A percentile compares a stretch with the other conserved stretches of the same genome.
phyloP scores from a whole-genome alignment of 2,888 invertebrate species.

The Ecliptopera silaceata region DNA sequence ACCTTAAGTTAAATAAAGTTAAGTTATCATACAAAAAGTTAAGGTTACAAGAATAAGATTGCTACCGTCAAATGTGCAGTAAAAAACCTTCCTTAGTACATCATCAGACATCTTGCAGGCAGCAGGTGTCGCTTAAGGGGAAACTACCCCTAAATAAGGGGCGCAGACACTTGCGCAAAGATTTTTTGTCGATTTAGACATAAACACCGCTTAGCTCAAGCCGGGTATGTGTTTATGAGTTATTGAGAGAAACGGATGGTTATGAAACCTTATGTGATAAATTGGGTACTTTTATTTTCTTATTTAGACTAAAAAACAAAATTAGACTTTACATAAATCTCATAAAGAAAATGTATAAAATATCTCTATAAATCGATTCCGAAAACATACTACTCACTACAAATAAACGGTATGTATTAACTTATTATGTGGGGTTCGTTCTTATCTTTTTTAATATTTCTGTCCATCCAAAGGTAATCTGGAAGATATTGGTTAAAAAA shows the following conservation, averaged over 20 bases:
- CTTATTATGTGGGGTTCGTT: too few relatives aligned
- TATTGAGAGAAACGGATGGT: constrained; percentile 35
- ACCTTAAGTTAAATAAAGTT: too few relatives aligned
- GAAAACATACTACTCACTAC: too few relatives aligned
- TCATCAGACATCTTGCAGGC: constrained; percentile 54
- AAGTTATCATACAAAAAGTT: too few relatives aligned
- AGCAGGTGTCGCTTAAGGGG: constrained; percentile 57
- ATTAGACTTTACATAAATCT: too few relatives aligned
- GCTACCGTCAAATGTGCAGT: constrained; percentile 9
- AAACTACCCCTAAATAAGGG: constrained; percentile 44
- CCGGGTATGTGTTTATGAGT: constrained; percentile 45
- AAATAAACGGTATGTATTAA: too few relatives aligned
- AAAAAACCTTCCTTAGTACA: constrained; percentile 53
- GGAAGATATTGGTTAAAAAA: too few relatives aligned
- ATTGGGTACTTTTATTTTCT: constrained; percentile 14
- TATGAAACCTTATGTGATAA: constrained; percentile 28
- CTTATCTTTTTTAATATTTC: too few relatives aligned
- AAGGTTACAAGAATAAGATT: constrained; percentile 4
- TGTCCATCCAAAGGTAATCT: too few relatives aligned
- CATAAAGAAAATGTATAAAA: too few relatives aligned
- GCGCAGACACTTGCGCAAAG: constrained; percentile 44
- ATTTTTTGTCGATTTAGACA: constrained; percentile 71
- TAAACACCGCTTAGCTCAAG: constrained; percentile 61
- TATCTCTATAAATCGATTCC: too few relatives aligned
- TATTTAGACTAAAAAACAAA: too few relatives aligned